phyloP scores from a whole-genome alignment of 2,113 vertebrate species.

The Pseudopipra pipra region DNA sequence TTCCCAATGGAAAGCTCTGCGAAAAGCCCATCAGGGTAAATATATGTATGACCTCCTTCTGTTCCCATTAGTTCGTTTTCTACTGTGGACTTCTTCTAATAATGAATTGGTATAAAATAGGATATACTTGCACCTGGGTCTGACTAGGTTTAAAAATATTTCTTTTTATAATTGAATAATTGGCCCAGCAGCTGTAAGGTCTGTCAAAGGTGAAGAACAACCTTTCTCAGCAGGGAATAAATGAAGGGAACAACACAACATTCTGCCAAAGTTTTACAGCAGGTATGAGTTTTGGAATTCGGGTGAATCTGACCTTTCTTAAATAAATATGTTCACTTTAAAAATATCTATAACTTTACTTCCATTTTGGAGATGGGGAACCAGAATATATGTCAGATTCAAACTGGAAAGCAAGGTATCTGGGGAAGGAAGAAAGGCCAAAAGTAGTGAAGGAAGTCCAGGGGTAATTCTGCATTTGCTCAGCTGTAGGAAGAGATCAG shows the following conservation, averaged over 20 bases:
- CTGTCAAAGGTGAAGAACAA: neutral
- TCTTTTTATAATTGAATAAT: neutral
- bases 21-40: neutral
- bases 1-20: neutral
- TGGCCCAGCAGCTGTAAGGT: neutral
- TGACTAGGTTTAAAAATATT: neutral
- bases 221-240: neutral
- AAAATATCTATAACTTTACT: neutral
- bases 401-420: neutral
- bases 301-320: neutral
- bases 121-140: neutral
- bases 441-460: neutral
- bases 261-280: neutral
- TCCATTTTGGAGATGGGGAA: neutral
- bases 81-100: neutral
- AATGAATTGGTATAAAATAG: neutral
- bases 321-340: neutral
- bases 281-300: neutral
- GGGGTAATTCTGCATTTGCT: neutral
- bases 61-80: neutral
- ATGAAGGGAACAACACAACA: neutral
- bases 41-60: neutral
- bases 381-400: neutral
- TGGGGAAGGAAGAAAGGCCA: neutral
- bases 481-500: neutral